Base-by-base conservation (phyloP, 2,113 vertebrate genomes). In the Thalassarche chlororhynchos region DNA sequence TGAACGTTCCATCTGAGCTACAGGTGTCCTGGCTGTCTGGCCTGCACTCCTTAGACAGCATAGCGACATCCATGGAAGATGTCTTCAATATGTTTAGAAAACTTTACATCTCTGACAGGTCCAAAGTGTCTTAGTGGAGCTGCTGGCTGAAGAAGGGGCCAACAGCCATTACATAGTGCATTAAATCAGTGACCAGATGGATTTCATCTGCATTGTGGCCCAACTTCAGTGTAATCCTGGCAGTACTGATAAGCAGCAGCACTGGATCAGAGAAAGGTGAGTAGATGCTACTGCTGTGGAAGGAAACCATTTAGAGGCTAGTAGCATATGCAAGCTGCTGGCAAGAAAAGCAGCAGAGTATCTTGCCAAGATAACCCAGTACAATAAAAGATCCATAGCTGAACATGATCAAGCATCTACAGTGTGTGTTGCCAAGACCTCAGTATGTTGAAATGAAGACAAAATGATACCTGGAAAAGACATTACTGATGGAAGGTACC, bases 361-460 rank as follows among this genome's bases (percentile, higher is more conserved):
- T 68, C 78, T 82, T 87, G 82, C 85, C 90, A 68, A 68, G 29
- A 51, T 76, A 94, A 88, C 21, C 32, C 47, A 23, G 62, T 16
- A 55, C 26, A 25, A 21, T n/a, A 74, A 76, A 75, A 85, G 38
- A 83, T 76, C 34, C 24, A 8, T 28, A 82, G 32, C 36, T 83
- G 61, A 65, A 64, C 0, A 0, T 0, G 2, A 60, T 85, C 38
- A 52, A 61, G 12, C 47, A 69, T 52, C 38, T 85, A 46, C 34
- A 55, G 21, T 10, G 6, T 64, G n/a, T 65, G 18, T 68, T 88
- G 85, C 71, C 61, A 90, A 88, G 61, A 76, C 26, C 44, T 83
- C 38, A 29, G 24, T 38, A 44, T 57, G 21, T 26, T 86, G 58
- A 72, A 92, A 82, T 28, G 17, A 85, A 88, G 66, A 69, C 49